These are phyloP conservation scores for Bufotes viridis DNA, from an alignment of 2,797 vertebrate species.

Conservation along the genomic window DNA sequence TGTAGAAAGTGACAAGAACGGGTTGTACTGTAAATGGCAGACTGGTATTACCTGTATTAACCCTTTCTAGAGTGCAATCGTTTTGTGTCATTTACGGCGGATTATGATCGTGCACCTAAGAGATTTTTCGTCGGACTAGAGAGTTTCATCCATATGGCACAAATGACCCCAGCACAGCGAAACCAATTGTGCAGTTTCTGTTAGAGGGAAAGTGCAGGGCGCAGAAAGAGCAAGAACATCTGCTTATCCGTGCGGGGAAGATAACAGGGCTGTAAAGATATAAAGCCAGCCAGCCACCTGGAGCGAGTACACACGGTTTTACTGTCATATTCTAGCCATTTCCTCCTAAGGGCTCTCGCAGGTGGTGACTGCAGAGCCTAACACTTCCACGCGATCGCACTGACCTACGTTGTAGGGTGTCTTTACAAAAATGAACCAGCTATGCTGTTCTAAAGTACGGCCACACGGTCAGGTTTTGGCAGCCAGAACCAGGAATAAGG, in stretches of 20 bases:
- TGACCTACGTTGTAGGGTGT: too few relatives aligned
- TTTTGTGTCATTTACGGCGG: neutral
- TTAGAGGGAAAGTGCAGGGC: conserved; percentile 33
- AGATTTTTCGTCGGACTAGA: neutral
- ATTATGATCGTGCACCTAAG: neutral
- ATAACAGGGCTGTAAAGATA: conserved; percentile 37
- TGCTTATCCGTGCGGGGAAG: conserved; percentile 35
- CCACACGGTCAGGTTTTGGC: too few relatives aligned
- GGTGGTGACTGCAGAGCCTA: too few relatives aligned
- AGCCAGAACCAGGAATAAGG: too few relatives aligned
- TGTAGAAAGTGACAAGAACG: neutral
- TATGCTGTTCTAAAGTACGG: too few relatives aligned
- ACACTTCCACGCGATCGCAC: too few relatives aligned
- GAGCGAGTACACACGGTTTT: neutral
- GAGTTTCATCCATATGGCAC: neutral
- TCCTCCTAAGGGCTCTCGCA: neutral
- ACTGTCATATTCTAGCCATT: neutral
- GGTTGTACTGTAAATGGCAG: neutral
- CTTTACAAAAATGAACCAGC: too few relatives aligned
- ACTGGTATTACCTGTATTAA: neutral
- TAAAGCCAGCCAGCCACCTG: conserved; percentile 25
- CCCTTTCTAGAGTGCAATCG: neutral
- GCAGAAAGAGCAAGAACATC: conserved; percentile 35
- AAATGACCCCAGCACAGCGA: neutral
- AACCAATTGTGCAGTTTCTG: neutral